Evolutionary conservation across 1,140 invertebrate genomes (phyloP).

Genomic region (Venturia canescens): DNA sequence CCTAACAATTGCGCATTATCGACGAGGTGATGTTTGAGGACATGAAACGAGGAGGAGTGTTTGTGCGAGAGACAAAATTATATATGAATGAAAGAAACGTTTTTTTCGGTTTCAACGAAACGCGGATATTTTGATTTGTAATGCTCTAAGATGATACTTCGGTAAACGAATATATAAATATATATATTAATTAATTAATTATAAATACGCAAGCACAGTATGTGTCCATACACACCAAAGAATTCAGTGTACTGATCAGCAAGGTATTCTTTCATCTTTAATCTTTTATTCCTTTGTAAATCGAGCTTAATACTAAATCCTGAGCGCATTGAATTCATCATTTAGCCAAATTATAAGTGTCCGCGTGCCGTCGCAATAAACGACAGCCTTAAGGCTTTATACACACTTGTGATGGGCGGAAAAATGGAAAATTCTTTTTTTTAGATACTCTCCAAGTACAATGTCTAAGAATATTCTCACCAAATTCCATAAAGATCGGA

Average conservation of each 20-base stretch:
- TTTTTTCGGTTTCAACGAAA: background rate
- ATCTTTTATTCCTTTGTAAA: background rate
- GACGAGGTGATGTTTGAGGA: background rate
- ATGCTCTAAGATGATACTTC: too few relatives aligned
- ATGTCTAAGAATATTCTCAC: too few relatives aligned
- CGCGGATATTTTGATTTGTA: too few relatives aligned
- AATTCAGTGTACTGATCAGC: constrained; percentile 26
- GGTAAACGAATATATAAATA: background rate
- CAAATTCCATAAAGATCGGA: too few relatives aligned
- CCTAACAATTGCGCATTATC: background rate
- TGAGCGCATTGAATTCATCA: background rate
- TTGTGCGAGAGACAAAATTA: background rate
- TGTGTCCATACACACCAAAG: constrained; percentile 39
- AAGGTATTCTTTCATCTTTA: constrained; percentile 24
- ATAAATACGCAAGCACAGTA: constrained; percentile 15
- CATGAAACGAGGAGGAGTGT: background rate
- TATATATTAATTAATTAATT: constrained; percentile 20
- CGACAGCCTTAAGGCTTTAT: too few relatives aligned
- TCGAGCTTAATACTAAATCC: background rate
- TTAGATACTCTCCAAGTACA: too few relatives aligned
- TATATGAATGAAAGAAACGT: background rate
- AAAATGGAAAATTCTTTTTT: too few relatives aligned
- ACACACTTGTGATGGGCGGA: too few relatives aligned
- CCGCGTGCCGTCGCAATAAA: background rate
- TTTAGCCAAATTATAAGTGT: background rate